Base-by-base conservation (phyloP, 2,113 vertebrate species). In the Amia ocellicauda region DNA sequence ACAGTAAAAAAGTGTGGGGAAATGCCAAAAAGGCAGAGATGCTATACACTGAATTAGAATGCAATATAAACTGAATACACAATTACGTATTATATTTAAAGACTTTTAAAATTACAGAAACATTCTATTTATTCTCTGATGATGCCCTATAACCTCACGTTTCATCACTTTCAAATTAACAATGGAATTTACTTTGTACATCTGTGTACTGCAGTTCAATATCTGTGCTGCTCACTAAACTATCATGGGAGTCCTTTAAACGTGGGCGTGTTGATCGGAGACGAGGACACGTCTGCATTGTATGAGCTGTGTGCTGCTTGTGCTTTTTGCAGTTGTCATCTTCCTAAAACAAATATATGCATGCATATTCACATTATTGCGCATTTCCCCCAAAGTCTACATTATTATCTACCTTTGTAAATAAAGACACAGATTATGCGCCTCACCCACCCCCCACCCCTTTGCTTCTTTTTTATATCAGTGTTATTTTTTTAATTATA, bases 401-500 rank as follows among this genome's bases (percentile, higher is more conserved):
- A 47, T 47, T 47, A 47, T 14, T 17, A 47, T 47, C 4, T 17
- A 47, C 3, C 13, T n/a, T n/a, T n/a, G n/a, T 47, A 26, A 53
- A 23, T 53, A 2, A 13, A 53, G 23, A 53, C 3, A 22, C 4
- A 26, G 20, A 53, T 53, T 53, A 53, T 53, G 51, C 24, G 14
- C 43, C 10, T n/a, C n/a, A n/a, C n/a, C n/a, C n/a, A n/a, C n/a
- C 43, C 43, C 43, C 17, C 51, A 22, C 23, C 23, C n/a, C 43
- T 53, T 53, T n/a, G n/a, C n/a, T n/a, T n/a, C n/a, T n/a, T n/a
- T n/a, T n/a, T 23, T 9, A 53, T 23, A 24, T 53, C 51, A 23
- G 20, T 20, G 14, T 22, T 22, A 53, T 22, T 53, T 53, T n/a
- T 53, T 53, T 19, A 53, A 53, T 53, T 53, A 53, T 53, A 53